Evolutionary conservation across 2,888 invertebrate genomes (phyloP).

Genomic region (Aelia acuminata): DNA sequence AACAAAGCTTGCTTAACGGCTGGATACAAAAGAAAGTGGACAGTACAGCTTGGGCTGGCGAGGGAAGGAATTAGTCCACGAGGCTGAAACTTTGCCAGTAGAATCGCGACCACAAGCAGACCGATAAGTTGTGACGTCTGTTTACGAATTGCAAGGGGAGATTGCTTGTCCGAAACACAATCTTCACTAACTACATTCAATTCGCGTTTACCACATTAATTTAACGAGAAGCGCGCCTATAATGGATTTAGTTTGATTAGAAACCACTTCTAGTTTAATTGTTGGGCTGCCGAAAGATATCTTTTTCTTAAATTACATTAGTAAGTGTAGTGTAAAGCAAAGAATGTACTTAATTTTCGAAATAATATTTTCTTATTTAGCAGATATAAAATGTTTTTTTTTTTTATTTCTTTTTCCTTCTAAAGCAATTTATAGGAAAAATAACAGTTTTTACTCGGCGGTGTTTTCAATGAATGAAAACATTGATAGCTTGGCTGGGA

Average conservation of each 20-base stretch:
- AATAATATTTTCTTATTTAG: too few relatives aligned
- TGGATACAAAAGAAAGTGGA: too few relatives aligned
- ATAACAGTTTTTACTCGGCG: too few relatives aligned
- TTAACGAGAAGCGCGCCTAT: slow-evolving; percentile 35
- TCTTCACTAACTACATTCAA: slow-evolving; percentile 32
- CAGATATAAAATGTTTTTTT: too few relatives aligned
- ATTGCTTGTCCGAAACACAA: slow-evolving; percentile 23
- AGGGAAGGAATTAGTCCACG: background rate
- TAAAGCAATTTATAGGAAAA: too few relatives aligned
- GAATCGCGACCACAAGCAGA: background rate
- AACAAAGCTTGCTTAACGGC: too few relatives aligned
- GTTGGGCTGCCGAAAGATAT: background rate
- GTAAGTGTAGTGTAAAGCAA: too few relatives aligned
- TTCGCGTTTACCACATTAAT: slow-evolving; percentile 53
- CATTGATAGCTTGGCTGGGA: too few relatives aligned
- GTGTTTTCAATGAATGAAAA: too few relatives aligned
- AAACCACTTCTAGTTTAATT: slow-evolving; percentile 50
- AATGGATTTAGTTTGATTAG: slow-evolving; percentile 57
- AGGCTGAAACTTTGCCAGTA: background rate
- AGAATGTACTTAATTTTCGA: too few relatives aligned
- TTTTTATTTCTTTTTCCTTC: too few relatives aligned
- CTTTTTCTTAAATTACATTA: background rate
- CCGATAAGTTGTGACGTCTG: background rate
- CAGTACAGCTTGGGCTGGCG: background rate
- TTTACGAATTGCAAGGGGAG: slow-evolving; percentile 7